These are phyloP conservation scores for Perca flavescens DNA, from an alignment of 2,113 vertebrate genomes.

Conservation along the genomic window DNA sequence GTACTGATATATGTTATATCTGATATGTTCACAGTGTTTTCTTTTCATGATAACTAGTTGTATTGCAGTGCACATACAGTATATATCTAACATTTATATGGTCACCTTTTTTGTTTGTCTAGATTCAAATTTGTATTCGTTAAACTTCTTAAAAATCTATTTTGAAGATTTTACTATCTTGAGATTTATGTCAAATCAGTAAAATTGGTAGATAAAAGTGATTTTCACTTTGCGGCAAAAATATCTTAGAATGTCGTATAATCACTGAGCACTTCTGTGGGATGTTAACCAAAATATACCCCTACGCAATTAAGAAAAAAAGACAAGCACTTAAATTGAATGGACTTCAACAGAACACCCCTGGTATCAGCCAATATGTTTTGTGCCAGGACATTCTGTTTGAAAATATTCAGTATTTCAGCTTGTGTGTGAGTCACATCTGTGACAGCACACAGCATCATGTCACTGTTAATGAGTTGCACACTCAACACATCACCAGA, in stretches of 20 bases:
- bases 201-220: background rate
- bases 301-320: background rate
- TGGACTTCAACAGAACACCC: background rate
- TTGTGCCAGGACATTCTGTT: constrained; percentile 34
- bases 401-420: constrained; percentile 28
- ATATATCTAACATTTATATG: background rate
- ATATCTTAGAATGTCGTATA: too few species aligned
- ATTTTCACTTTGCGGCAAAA: background rate
- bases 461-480: constrained; percentile 67
- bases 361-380: constrained; percentile 42
- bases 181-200: background rate
- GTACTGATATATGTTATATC: background rate
- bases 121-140: background rate
- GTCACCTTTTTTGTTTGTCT: background rate
- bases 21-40: background rate
- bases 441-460: constrained; percentile 56
- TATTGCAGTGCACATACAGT: background rate
- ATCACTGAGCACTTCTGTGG: background rate
- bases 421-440: constrained; percentile 70
- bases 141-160: background rate
- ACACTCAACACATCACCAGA: constrained; percentile 38
- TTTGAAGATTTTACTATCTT: background rate
- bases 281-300: background rate
- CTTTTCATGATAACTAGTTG: background rate
- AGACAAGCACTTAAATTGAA: background rate